A percentile compares a stretch with the other conserved stretches of the same genome.
Evolutionary conservation across 64 coral and sea anemone species (phyloP).

Genomic region (Trachythela sp.): DNA sequence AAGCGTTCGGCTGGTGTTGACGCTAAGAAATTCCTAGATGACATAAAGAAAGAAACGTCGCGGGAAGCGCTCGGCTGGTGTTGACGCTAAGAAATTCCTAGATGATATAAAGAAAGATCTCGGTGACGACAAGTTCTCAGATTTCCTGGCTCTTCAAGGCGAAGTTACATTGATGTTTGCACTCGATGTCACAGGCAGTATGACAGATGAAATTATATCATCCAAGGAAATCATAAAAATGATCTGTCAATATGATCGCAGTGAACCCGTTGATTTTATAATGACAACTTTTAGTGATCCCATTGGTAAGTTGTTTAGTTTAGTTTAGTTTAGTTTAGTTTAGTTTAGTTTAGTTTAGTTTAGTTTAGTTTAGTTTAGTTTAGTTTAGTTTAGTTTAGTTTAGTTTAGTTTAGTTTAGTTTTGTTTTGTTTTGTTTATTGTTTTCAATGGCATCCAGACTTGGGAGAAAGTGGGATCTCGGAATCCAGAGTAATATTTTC

Average conservation of each 20-base stretch:
- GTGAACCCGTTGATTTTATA: conserved; percentile 21
- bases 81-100: not conserved
- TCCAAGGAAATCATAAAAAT: conserved; percentile 7
- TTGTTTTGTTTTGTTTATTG: not conserved
- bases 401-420: not conserved
- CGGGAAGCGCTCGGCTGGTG: not conserved
- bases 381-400: not conserved
- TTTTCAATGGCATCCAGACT: too few relatives aligned
- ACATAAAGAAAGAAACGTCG: not conserved
- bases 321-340: not conserved
- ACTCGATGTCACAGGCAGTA: conserved; percentile 44
- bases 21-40: not conserved
- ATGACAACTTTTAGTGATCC: conserved; percentile 41
- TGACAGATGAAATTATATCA: conserved; percentile 22
- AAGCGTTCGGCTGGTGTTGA: not conserved
- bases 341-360: not conserved
- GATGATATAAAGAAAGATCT: not conserved
- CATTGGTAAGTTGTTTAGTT: not conserved
- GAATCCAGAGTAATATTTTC: too few relatives aligned
- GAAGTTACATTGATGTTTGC: conserved; percentile 33
- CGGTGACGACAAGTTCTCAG: not conserved
- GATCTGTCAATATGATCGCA: not conserved
- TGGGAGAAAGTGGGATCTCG: too few relatives aligned
- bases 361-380: too few relatives aligned
- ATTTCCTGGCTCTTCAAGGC: not conserved